Evolutionary conservation across 2,888 invertebrate genomes (phyloP).

Genomic region (Hoplodrina blanda): DNA sequence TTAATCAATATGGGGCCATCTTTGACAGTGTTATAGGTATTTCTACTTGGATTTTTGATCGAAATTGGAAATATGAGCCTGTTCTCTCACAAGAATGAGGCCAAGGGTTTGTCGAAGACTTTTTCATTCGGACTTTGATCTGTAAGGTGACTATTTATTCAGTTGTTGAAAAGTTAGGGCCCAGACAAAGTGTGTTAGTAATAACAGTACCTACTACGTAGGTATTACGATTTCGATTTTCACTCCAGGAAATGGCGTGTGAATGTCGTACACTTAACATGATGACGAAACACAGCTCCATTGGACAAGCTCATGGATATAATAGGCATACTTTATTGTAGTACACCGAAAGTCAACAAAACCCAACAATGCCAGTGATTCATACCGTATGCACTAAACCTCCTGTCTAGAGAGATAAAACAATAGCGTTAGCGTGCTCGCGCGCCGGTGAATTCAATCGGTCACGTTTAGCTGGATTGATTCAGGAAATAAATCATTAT

Average conservation of each 20-base stretch:
- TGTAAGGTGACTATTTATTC: neutral
- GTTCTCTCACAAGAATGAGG: neutral
- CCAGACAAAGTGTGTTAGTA: neutral
- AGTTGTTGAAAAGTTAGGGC: neutral
- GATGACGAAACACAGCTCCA: constrained; percentile 28
- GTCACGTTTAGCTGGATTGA: constrained; percentile 48
- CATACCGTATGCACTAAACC: constrained; percentile 45
- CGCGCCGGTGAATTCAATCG: constrained; percentile 41
- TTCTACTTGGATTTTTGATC: neutral
- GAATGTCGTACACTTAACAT: constrained; percentile 6
- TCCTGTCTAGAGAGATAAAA: constrained; percentile 48
- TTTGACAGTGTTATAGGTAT: constrained; percentile 11
- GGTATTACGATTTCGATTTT: neutral
- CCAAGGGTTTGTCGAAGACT: neutral
- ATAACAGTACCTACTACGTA: neutral
- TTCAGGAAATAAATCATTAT: constrained; percentile 45
- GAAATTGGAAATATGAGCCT: constrained; percentile 13
- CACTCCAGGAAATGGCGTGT: neutral
- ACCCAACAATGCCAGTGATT: constrained; percentile 48
- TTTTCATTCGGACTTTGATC: neutral
- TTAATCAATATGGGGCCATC: constrained; percentile 15
- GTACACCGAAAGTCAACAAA: constrained; percentile 1
- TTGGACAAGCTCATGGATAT: constrained; percentile 14
- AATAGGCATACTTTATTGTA: neutral
- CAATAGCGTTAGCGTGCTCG: constrained; percentile 45